Evolutionary conservation across 2,113 vertebrate genomes (phyloP).

Genomic region (Oreochromis niloticus): DNA sequence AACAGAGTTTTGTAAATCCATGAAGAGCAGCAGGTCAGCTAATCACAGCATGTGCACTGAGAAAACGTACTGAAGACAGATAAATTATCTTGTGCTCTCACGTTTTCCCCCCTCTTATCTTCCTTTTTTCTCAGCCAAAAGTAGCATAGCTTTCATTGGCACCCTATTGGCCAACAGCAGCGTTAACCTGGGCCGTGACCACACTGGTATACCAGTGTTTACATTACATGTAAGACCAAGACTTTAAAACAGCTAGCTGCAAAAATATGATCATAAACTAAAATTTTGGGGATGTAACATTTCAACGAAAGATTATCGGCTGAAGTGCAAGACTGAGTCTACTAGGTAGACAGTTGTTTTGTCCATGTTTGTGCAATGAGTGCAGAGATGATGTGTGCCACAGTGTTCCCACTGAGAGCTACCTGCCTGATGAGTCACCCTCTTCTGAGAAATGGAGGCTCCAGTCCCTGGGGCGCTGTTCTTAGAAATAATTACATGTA

Average conservation of each 20-base stretch:
- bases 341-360: background rate
- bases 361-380: background rate
- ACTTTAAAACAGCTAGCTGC: background rate
- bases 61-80: background rate
- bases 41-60: no score
- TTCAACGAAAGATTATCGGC: background rate
- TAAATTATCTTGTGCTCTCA: background rate
- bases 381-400: background rate
- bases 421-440: background rate
- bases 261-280: background rate
- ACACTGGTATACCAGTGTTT: background rate
- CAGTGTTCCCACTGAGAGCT: background rate
- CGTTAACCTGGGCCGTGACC: background rate
- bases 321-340: background rate
- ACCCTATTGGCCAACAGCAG: background rate
- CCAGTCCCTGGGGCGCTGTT: background rate
- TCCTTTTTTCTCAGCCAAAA: background rate
- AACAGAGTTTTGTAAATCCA: no score
- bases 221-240: background rate
- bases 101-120: background rate
- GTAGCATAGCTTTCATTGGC: background rate
- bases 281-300: background rate
- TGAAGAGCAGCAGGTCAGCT: no score
- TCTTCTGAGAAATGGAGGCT: background rate
- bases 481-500: background rate